Conservation (phyloP, 2,888 invertebrate genomes). For the Trichopoda pennipes region DNA sequence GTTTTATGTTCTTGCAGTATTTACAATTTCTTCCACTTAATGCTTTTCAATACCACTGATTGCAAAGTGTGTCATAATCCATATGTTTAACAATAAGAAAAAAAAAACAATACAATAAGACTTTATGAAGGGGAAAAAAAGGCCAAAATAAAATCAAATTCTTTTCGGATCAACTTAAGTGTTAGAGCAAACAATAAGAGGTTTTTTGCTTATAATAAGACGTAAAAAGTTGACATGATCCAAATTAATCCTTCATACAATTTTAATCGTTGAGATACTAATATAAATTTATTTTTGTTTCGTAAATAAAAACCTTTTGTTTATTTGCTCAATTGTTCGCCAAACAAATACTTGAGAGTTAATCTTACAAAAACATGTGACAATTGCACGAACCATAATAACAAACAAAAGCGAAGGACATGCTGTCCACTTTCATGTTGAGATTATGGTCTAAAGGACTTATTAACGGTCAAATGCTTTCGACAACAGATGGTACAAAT, state of each 20-base stretch:
- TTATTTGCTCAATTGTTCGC: conserved; percentile 47
- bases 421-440: conserved; percentile 52
- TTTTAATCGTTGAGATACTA: conserved; percentile 39
- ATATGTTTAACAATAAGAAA: not conserved
- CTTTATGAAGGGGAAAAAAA: not conserved
- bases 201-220: conserved; percentile 18
- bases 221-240: conserved; percentile 39
- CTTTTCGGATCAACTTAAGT: conserved; percentile 15
- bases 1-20: too few relatives aligned
- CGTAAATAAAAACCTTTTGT: conserved; percentile 24
- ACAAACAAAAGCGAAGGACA: conserved; percentile 47
- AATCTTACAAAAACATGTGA: conserved; percentile 59
- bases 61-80: not conserved
- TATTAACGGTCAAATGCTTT: conserved; percentile 67
- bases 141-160: not conserved
- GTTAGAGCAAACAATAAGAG: not conserved
- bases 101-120: not conserved
- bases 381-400: conserved; percentile 58
- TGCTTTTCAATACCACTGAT: too few relatives aligned
- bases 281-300: conserved; percentile 25
- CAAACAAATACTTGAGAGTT: conserved; percentile 52
- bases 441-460: conserved; percentile 64
- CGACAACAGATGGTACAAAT: conserved; percentile 56
- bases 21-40: too few relatives aligned
- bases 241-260: conserved; percentile 28